phyloP scores from a whole-genome alignment of 2,113 vertebrate genomes.

The Pyxicephalus adspersus region DNA sequence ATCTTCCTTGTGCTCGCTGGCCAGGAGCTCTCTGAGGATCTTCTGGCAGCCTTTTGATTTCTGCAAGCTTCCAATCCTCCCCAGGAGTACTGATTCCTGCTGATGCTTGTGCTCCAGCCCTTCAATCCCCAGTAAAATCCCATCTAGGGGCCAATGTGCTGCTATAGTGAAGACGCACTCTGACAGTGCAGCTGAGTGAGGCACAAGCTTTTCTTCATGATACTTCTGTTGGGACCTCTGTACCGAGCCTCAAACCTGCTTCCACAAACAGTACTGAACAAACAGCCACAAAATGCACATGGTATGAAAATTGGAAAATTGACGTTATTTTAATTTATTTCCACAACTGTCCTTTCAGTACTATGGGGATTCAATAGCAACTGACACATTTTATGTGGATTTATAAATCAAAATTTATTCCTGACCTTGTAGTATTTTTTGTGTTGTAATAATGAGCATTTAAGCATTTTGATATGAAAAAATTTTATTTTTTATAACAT shows the following conservation, averaged over 20 bases:
- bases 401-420: too few relatives aligned
- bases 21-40: slow-evolving; percentile 35
- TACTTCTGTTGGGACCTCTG: slow-evolving; percentile 43
- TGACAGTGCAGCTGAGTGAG: slow-evolving; percentile 47
- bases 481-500: too few relatives aligned
- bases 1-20: slow-evolving; percentile 49
- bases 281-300: background rate
- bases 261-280: slow-evolving; percentile 25
- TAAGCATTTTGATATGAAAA: too few relatives aligned
- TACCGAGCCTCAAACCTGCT: slow-evolving; percentile 17
- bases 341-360: too few relatives aligned
- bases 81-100: slow-evolving; percentile 48
- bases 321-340: too few relatives aligned
- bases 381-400: too few relatives aligned
- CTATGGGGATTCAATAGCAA: too few relatives aligned
- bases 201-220: slow-evolving; percentile 36
- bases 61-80: slow-evolving; percentile 39
- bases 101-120: slow-evolving; percentile 32
- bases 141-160: slow-evolving; percentile 51
- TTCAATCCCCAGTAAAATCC: slow-evolving; percentile 50
- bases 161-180: slow-evolving; percentile 21
- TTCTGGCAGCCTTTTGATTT: slow-evolving; percentile 43
- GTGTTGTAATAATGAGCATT: too few relatives aligned
- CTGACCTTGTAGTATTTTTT: too few relatives aligned
- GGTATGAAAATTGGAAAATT: background rate